Percentiles rank a stretch among this genome's conserved stretches.
These are phyloP conservation scores for Megalonaias nervosa DNA, from an alignment of 1,140 invertebrate species.

Conservation along the genomic window DNA sequence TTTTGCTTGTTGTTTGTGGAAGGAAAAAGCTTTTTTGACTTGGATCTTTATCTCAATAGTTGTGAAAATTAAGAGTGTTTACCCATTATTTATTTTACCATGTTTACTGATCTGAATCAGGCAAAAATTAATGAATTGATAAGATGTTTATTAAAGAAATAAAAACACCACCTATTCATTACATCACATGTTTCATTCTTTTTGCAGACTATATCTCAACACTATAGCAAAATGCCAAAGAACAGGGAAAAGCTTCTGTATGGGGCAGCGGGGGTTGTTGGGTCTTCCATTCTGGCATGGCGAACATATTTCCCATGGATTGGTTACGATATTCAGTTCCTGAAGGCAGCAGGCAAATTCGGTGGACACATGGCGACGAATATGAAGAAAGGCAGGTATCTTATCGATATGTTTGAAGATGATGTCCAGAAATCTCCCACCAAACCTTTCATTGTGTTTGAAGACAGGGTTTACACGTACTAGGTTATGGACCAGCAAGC, in stretches of 20 bases:
- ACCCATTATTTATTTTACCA: too few relatives aligned
- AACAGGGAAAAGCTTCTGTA: conserved; percentile 24
- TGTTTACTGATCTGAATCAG: too few relatives aligned
- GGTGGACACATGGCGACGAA: conserved; percentile 7
- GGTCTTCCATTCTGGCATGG: conserved; percentile 36
- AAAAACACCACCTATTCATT: too few relatives aligned
- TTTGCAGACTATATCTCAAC: too few relatives aligned
- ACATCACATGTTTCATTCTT: too few relatives aligned
- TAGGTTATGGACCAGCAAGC: conserved; percentile 55
- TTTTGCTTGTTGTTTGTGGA: too few relatives aligned
- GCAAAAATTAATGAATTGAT: too few relatives aligned
- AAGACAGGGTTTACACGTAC: conserved; percentile 52
- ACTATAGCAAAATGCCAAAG: conserved; percentile 18
- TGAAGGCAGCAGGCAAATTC: conserved; percentile 23
- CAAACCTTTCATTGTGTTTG: conserved; percentile 56
- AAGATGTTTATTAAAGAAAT: too few relatives aligned
- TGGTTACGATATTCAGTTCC: conserved; percentile 38
- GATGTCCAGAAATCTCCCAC: conserved; percentile 38
- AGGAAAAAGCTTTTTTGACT: too few relatives aligned
- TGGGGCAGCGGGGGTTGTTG: conserved; percentile 29
- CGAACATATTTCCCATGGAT: conserved; percentile 46
- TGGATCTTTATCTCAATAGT: too few relatives aligned
- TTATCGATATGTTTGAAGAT: conserved; percentile 61
- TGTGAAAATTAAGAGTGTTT: too few relatives aligned
- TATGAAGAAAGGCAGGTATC: conserved; percentile 15